Conservation (phyloP, 2,113 vertebrate genomes). For the Oenanthe oenanthe region DNA sequence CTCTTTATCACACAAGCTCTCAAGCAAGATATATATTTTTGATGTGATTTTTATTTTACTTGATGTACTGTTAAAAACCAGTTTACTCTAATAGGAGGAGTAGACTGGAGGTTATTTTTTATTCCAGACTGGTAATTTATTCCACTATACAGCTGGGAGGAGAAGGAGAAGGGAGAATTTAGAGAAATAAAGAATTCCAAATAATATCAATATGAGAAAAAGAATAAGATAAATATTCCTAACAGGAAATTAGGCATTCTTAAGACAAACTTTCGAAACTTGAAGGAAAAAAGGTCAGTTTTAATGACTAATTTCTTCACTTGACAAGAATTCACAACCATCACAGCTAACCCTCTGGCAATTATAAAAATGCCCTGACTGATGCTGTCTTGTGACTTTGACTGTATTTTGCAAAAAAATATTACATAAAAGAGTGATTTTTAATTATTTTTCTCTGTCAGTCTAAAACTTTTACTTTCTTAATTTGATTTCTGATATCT, state of each 20-base stretch:
- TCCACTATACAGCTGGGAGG: neutral
- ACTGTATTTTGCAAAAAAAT: neutral
- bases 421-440: neutral
- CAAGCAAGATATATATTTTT: neutral
- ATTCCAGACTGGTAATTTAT: neutral
- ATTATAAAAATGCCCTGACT: neutral
- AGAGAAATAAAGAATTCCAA: neutral
- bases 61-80: neutral
- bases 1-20: neutral
- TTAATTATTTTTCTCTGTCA: neutral
- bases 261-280: neutral
- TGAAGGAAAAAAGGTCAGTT: neutral
- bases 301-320: conserved; percentile 25
- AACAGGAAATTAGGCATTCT: neutral
- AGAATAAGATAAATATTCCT: neutral
- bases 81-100: neutral
- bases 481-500: neutral
- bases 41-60: neutral
- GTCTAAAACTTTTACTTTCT: neutral
- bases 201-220: neutral
- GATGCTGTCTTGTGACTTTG: neutral
- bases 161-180: neutral
- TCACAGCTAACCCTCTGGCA: neutral
- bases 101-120: neutral
- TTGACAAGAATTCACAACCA: neutral